Percentiles rank a stretch among this genome's conserved stretches.
These are phyloP conservation scores for Zoroaster sp. DNA, from an alignment of 53 echinoderm and acorn worm genomes.

Conservation along the genomic window DNA sequence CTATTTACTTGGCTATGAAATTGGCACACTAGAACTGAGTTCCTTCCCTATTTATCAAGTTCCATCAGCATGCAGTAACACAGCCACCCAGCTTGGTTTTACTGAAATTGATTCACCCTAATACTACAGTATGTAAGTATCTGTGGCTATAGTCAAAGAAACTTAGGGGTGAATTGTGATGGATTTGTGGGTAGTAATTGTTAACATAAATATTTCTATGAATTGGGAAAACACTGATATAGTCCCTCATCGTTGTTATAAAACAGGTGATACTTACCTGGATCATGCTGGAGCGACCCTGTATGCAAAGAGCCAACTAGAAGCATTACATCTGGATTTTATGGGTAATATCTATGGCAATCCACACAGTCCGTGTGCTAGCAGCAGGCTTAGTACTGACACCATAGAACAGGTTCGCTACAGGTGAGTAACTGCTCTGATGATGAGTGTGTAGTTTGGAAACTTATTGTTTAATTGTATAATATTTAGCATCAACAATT, in stretches of 20 bases:
- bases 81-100: too few species aligned
- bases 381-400: constrained; percentile 80
- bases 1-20: background rate
- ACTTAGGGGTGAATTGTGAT: background rate
- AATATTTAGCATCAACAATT: too few species aligned
- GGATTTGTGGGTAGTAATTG: background rate
- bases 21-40: background rate
- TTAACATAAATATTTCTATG: background rate
- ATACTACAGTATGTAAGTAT: background rate
- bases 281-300: constrained; percentile 94
- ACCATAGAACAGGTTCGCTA: constrained; percentile 87
- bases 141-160: background rate
- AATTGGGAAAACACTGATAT: too few species aligned
- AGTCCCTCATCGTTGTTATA: too few species aligned
- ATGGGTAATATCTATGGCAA: constrained; percentile 86
- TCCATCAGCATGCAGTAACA: too few species aligned
- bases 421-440: constrained; percentile 84
- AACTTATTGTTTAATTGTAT: too few species aligned
- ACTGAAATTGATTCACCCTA: too few species aligned
- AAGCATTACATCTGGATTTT: constrained; percentile 66
- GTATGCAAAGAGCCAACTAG: constrained; percentile 77
- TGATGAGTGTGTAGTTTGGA: too few species aligned
- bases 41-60: too few species aligned
- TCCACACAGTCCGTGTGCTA: constrained; percentile 81
- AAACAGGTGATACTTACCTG: constrained; percentile 66